phyloP scores from a whole-genome alignment of 2,797 vertebrate genomes.

The Pipistrellus nathusii region DNA sequence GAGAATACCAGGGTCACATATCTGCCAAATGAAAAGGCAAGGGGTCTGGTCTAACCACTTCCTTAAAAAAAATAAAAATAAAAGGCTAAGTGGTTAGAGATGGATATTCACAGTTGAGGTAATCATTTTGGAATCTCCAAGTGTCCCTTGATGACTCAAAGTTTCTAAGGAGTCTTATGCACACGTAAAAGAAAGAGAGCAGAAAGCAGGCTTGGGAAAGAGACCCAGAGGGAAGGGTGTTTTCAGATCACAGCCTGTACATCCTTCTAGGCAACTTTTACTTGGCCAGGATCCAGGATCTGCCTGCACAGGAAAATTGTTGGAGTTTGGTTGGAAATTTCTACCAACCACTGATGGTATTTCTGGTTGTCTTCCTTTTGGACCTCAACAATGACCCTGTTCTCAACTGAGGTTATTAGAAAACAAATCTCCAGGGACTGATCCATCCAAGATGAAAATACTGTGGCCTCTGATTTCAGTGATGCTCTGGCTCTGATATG shows the following conservation, averaged over 20 bases:
- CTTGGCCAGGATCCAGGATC: constrained; percentile 27
- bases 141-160: constrained; percentile 9
- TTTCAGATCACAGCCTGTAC: background rate
- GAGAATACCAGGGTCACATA: background rate
- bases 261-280: background rate
- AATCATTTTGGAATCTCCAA: constrained; percentile 52
- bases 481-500: constrained; percentile 39
- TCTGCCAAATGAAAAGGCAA: background rate
- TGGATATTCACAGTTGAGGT: background rate
- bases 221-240: background rate
- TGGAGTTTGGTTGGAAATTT: constrained; percentile 46
- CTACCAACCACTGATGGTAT: background rate
- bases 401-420: constrained; percentile 5
- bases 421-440: constrained; percentile 33
- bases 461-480: background rate
- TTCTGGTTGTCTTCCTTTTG: constrained; percentile 33
- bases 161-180: constrained; percentile 38
- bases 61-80: background rate
- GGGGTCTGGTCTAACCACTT: constrained; percentile 3
- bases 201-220: background rate
- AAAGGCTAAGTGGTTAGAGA: background rate
- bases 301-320: constrained; percentile 11
- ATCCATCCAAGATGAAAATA: constrained; percentile 42
- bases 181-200: background rate
- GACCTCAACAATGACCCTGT: background rate